Percentiles rank a stretch among this genome's conserved stretches.
These are phyloP conservation scores for Lordiphosa andalusiaca DNA, from an alignment of 2,888 invertebrate genomes.

Conservation along the genomic window DNA sequence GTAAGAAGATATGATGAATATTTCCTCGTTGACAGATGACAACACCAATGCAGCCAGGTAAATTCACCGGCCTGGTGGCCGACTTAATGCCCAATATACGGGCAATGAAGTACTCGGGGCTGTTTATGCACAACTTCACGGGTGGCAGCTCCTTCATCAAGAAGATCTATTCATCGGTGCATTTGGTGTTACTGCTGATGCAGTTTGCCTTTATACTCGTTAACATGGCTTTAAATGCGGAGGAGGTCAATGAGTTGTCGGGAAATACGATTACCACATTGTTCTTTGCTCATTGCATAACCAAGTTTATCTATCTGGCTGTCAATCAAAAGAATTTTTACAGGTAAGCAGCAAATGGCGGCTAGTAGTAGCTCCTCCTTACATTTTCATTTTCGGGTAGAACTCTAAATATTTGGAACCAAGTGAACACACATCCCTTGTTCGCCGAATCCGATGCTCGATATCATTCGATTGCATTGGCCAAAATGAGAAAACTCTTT, in stretches of 20 bases:
- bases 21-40: conserved; percentile 34
- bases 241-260: conserved; percentile 87
- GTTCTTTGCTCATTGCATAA: conserved; percentile 89
- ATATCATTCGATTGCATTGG: conserved; percentile 87
- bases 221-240: conserved; percentile 87
- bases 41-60: conserved; percentile 72
- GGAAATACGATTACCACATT: conserved; percentile 91
- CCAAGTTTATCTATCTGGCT: conserved; percentile 88
- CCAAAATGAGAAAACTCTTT: conserved; percentile 88
- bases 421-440: conserved; percentile 90
- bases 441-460: conserved; percentile 91
- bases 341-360: conserved; percentile 81
- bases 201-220: conserved; percentile 84
- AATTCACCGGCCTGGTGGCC: conserved; percentile 86
- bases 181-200: conserved; percentile 83
- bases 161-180: conserved; percentile 83
- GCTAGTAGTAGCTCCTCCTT: not conserved
- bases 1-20: conserved; percentile 5
- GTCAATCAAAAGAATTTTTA: conserved; percentile 87
- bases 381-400: conserved; percentile 78
- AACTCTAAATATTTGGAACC: conserved; percentile 91
- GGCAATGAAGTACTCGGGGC: conserved; percentile 88
- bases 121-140: conserved; percentile 90
- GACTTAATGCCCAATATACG: conserved; percentile 92
- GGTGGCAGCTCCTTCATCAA: conserved; percentile 84